Evolutionary conservation across 2,888 invertebrate genomes (phyloP).

Genomic region (Eupithecia dodoneata): DNA sequence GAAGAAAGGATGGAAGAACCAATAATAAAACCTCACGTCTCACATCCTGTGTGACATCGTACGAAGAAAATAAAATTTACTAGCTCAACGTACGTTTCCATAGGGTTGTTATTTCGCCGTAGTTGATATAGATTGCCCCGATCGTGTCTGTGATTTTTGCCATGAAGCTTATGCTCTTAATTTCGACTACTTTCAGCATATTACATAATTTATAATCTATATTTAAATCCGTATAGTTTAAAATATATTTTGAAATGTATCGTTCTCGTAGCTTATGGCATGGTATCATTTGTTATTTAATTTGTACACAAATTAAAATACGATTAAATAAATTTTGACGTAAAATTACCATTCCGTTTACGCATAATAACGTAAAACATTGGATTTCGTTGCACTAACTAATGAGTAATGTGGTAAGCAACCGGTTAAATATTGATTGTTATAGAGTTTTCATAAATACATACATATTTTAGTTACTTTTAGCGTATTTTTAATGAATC

Average conservation of each 20-base stretch:
- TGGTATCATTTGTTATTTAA: background rate
- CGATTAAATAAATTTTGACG: background rate
- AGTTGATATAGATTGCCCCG: background rate
- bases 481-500: background rate
- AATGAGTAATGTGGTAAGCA: background rate
- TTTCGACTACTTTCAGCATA: background rate
- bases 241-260: too few relatives aligned
- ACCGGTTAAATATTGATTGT: background rate
- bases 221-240: background rate
- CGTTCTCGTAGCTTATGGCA: too few relatives aligned
- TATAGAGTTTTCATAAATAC: background rate
- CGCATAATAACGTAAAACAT: background rate
- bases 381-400: constrained; percentile 1
- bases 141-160: background rate
- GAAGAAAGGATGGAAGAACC: background rate
- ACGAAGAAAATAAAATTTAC: background rate
- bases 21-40: background rate
- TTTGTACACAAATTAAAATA: background rate
- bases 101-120: background rate
- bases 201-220: background rate
- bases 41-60: background rate
- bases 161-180: background rate
- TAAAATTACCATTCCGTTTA: background rate
- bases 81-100: background rate
- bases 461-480: background rate